These are phyloP conservation scores for Jacana jacana DNA, from an alignment of 2,113 vertebrate genomes.

Conservation along the genomic window DNA sequence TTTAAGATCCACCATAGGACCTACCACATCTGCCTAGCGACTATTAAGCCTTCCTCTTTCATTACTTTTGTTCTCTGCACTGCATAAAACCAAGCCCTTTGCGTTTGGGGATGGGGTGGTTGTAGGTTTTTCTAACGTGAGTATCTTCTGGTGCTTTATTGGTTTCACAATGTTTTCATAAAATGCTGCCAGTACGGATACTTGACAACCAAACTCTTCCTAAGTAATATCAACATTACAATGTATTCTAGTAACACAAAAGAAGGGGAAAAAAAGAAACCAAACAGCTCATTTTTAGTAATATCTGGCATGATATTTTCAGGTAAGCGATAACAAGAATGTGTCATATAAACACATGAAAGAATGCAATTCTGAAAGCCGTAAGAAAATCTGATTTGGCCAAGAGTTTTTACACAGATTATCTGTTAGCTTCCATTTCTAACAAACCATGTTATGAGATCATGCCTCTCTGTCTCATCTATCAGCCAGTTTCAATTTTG, in stretches of 20 bases:
- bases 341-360: background rate
- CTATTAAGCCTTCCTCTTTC: background rate
- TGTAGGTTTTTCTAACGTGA: background rate
- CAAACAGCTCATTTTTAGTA: background rate
- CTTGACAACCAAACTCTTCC: background rate
- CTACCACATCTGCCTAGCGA: background rate
- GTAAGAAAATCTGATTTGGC: slow-evolving; percentile 38
- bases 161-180: background rate
- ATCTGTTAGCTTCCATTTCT: slow-evolving; percentile 37
- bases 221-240: background rate
- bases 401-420: slow-evolving; percentile 44
- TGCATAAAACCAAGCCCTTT: background rate
- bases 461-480: slow-evolving; percentile 13
- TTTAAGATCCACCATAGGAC: background rate
- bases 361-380: background rate
- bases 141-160: background rate
- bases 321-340: slow-evolving; percentile 9
- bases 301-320: background rate
- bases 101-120: background rate
- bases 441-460: slow-evolving; percentile 45
- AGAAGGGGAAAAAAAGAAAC: no score
- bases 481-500: slow-evolving; percentile 46
- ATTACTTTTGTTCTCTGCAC: background rate
- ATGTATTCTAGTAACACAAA: background rate
- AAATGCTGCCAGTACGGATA: background rate